phyloP scores from a whole-genome alignment of 2,888 invertebrate genomes.

The Palloptera scutellata region DNA sequence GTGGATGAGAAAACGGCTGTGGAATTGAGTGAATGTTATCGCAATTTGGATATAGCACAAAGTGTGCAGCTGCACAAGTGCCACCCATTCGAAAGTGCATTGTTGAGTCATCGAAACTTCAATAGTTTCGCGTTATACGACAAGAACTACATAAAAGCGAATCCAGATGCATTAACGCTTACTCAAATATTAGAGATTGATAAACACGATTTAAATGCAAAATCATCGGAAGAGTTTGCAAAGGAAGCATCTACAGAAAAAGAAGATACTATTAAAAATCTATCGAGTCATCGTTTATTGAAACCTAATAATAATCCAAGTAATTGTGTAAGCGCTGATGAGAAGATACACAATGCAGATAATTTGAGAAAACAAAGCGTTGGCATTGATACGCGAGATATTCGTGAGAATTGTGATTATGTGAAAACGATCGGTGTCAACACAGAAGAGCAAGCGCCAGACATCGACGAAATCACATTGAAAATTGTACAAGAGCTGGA shows the following conservation, averaged over 20 bases:
- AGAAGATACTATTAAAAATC: not conserved
- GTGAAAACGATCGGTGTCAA: not conserved
- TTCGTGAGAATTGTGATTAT: not conserved
- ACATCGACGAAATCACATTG: constrained; percentile 56
- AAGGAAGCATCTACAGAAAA: constrained; percentile 15
- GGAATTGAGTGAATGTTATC: constrained; percentile 28
- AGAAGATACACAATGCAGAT: not conserved
- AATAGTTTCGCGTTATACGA: constrained; percentile 20
- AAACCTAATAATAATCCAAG: not conserved
- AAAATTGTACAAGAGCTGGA: constrained; percentile 74
- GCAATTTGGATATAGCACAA: constrained; percentile 25
- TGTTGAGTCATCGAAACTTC: constrained; percentile 24
- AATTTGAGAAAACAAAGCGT: not conserved
- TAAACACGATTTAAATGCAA: constrained; percentile 13
- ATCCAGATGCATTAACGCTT: constrained; percentile 19
- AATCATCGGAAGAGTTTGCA: constrained; percentile 18
- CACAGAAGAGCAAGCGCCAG: not conserved
- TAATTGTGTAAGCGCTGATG: not conserved
- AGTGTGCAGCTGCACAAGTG: constrained; percentile 15
- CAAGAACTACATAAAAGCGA: constrained; percentile 21
- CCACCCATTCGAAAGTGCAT: constrained; percentile 1
- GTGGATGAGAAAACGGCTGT: constrained; percentile 25
- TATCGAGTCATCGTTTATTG: not conserved
- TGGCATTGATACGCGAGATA: not conserved
- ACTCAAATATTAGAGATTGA: not conserved